Conservation (phyloP, 2,113 vertebrate species). For the Tor tambroides region DNA sequence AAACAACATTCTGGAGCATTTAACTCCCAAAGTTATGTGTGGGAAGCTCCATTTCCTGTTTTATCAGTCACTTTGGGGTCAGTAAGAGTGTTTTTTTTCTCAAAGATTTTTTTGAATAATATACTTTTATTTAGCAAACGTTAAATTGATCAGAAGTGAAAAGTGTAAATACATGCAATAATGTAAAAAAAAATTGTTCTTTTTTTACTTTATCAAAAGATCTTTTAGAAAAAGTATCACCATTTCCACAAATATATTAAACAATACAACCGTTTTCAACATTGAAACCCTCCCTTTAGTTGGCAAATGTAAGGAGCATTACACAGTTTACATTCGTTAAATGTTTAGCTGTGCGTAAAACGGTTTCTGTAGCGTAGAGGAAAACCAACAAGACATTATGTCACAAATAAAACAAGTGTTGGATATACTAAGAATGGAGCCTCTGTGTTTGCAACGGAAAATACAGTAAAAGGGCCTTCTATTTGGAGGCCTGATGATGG, state of each 20-base stretch:
- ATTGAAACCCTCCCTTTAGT: slow-evolving; percentile 47
- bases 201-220: too few relatives aligned
- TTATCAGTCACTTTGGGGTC: neutral
- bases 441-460: slow-evolving; percentile 62
- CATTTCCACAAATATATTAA: too few relatives aligned
- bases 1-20: neutral
- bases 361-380: neutral
- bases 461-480: slow-evolving; percentile 53
- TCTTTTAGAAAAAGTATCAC: too few relatives aligned
- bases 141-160: too few relatives aligned
- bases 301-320: slow-evolving; percentile 40
- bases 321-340: slow-evolving; percentile 45
- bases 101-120: too few relatives aligned
- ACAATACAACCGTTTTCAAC: too few relatives aligned
- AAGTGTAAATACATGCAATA: too few relatives aligned
- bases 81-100: too few relatives aligned
- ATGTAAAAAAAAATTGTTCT: too few relatives aligned
- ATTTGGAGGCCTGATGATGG: slow-evolving; percentile 41
- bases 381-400: slow-evolving; percentile 47
- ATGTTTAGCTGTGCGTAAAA: neutral
- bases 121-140: neutral
- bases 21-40: neutral
- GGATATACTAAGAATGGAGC: slow-evolving; percentile 57
- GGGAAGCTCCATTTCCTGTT: neutral
- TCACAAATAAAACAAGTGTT: slow-evolving; percentile 42